Evolutionary conservation across 2,888 invertebrate genomes (phyloP), one percentile per base, ranked within the genome.

Genomic region (Lordiphosa andalusiaca): DNA sequence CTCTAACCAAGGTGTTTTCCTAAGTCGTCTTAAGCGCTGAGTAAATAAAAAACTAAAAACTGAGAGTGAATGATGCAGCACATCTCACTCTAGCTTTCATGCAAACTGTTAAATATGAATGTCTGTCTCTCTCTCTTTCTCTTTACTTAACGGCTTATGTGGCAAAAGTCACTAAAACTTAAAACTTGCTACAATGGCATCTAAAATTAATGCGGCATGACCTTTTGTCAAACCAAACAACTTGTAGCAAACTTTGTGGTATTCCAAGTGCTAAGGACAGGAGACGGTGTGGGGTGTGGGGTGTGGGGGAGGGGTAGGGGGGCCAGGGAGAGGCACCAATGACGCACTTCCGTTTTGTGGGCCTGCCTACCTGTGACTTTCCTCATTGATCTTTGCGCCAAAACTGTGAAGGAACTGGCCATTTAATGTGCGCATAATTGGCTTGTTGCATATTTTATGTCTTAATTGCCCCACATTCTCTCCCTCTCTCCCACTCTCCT

Each of bases 381-480:
- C 19, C 16, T 53, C 63, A 60, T 62, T 60, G 62, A 60, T 60
- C 53, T 42, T 25, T n/a, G 10, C 13, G 21, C n/a, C 21, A 21
- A 21, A 6, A 19, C 16, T 25, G 13, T 16, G 12, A 19, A 44
- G 48, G 13, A 36, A 46, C 30, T 65, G 67, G 49, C 41, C 59
- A 66, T 65, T 67, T 82, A 82, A 78, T 82, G 75, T 68, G 75
- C 64, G 67, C 69, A 82, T 74, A 69, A 78, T 82, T 70, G 75
- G 62, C 72, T 71, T 74, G 49, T 62, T 67, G 68, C 67, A 67
- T 67, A 67, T 67, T 67, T 67, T 68, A 67, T 68, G 56, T 53
- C 62, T 51, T 67, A 67, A 67, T 67, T 68, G 67, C 62, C 56
- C 53, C 40, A 39, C 53, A 67, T 53, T 37, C 23, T 35, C 21